Base-by-base conservation (phyloP, 2,888 invertebrate genomes). In the Mycalesis mineus region DNA sequence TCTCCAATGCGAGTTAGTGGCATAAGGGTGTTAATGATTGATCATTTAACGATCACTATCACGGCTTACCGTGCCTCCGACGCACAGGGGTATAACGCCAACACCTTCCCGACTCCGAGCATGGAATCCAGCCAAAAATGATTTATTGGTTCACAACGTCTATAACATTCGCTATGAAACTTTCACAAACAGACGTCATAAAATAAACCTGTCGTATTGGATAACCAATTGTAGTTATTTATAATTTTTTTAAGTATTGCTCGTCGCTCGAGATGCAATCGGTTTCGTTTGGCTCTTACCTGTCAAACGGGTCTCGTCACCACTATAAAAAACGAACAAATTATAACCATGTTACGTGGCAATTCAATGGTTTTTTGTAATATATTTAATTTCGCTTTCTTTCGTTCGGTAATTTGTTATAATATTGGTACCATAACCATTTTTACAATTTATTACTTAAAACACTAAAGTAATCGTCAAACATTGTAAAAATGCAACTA, bases 201-300 rank as follows among this genome's bases (percentile, higher is more conserved):
- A 51, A 55, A 54, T 51, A 36, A 58, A 55, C 59, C 51, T 48
- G 55, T 47, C 42, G 47, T 45, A 59, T 59, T 55, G 51, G 13
- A 52, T 59, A 55, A 59, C 37, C 55, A 45, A 55, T 48, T 52
- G 55, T 58, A 36, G 31, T 29, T 49, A 55, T 58, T 58, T 47
- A 58, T 55, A 51, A 47, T 45, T 41, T 51, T 47, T 50, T 55
- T 33, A 47, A 36, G 57, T 48, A 48, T 54, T 44, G n/a, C 13
- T 40, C 42, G 39, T 44, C 45, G 40, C 55, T 45, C 29, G 14
- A 14, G 36, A 54, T 45, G 58, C 45, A 55, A 55, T 51, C 47
- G 55, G 51, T 59, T 55, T 55, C 31, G 36, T 55, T 40, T 36
- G 9, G 36, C 33, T 31, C 13, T 17, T 36, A 15, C 11, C 7